Conservation (phyloP, 53 echinoderm and acorn worm species). For the Crossaster papposus region DNA sequence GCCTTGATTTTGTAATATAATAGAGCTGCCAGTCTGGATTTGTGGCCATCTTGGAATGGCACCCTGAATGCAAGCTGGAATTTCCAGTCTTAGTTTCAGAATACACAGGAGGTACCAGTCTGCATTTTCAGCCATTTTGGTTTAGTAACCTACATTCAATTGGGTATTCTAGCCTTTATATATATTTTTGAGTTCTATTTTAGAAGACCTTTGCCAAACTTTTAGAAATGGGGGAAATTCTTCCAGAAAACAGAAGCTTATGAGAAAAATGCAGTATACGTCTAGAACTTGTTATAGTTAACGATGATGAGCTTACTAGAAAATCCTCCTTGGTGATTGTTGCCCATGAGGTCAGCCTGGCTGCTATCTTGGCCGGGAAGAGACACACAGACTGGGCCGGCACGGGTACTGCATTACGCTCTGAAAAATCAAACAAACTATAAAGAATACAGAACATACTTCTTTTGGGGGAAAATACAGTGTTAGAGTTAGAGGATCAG, state of each 20-base stretch:
- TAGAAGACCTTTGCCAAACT: no score
- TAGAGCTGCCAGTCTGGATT: not conserved
- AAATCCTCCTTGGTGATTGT: conserved; percentile 66
- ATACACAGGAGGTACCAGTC: no score
- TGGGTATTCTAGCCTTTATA: no score
- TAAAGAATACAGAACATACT: not conserved
- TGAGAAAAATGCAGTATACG: not conserved
- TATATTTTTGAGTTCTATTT: no score
- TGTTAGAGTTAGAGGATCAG: no score
- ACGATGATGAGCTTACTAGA: conserved; percentile 35
- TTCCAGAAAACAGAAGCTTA: not conserved
- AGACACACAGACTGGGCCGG: conserved; percentile 70
- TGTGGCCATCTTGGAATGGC: not conserved
- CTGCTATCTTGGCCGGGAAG: conserved; percentile 89
- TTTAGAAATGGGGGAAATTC: no score
- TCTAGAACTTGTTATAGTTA: not conserved
- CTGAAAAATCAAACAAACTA: not conserved
- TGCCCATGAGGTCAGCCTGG: conserved; percentile 75
- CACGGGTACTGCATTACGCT: conserved; percentile 72
- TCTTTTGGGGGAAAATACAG: no score
- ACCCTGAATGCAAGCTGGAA: no score
- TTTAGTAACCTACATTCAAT: no score
- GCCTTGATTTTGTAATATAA: not conserved
- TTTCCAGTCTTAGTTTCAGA: no score
- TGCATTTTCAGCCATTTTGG: no score